Evolutionary conservation across 2,113 vertebrate genomes (phyloP).

Genomic region (Turnix velox): DNA sequence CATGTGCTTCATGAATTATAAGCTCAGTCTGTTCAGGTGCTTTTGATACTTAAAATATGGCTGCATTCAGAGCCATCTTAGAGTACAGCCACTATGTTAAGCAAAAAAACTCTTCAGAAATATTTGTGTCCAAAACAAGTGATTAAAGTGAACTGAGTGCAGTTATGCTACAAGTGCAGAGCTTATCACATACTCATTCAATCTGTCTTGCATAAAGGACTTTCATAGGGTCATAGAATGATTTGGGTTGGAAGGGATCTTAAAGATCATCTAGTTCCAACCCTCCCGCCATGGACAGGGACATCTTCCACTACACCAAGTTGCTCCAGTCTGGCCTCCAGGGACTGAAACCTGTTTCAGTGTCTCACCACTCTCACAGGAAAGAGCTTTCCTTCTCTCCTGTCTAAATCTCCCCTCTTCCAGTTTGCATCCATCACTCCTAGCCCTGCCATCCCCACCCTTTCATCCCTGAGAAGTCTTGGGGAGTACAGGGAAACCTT

Average conservation of each 20-base stretch:
- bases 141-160: neutral
- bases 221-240: too few species aligned
- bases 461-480: neutral
- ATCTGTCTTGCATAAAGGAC: neutral
- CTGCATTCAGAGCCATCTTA: neutral
- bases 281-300: too few species aligned
- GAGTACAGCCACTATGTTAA: fast-evolving
- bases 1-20: neutral
- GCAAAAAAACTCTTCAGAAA: neutral
- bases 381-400: too few species aligned
- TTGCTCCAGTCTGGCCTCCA: too few species aligned
- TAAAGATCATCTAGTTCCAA: too few species aligned
- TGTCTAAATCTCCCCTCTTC: too few species aligned
- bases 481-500: neutral
- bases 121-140: neutral
- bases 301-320: too few species aligned
- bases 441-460: too few species aligned
- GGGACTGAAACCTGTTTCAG: too few species aligned
- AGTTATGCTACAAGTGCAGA: neutral
- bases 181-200: neutral
- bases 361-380: too few species aligned
- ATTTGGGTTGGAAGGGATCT: too few species aligned
- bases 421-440: too few species aligned
- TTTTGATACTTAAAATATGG: neutral
- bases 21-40: neutral